Evolutionary conservation across 35 echinoderm and acorn worm species (phyloP).

Genomic region (Ptychodera flava): DNA sequence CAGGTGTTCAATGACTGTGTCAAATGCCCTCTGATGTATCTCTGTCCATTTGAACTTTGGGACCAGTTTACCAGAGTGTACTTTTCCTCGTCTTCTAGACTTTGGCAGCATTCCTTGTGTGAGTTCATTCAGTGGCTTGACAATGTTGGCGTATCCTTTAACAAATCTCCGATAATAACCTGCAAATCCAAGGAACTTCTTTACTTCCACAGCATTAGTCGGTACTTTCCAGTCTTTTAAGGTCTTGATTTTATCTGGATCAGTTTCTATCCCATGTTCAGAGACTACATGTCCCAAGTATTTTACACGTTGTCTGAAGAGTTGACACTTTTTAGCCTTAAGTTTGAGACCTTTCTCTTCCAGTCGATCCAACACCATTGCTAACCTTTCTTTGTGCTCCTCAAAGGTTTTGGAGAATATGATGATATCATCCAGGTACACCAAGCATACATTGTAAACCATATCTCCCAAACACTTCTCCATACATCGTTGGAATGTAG

Average conservation of each 20-base stretch:
- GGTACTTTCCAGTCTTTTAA: conserved; percentile 25
- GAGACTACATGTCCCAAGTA: background rate
- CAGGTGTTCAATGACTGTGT: conserved; percentile 2
- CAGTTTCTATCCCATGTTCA: background rate
- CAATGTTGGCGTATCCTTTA: conserved; percentile 24
- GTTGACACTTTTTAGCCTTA: too few relatives aligned
- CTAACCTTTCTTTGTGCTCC: background rate
- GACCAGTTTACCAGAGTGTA: too few relatives aligned
- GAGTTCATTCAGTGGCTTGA: conserved; percentile 16
- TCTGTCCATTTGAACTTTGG: conserved; percentile 8
- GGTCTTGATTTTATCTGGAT: conserved; percentile 5
- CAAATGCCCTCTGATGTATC: conserved; percentile 11
- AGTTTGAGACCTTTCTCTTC: conserved; percentile 11
- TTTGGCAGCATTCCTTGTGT: too few relatives aligned
- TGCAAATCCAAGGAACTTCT: conserved; percentile 29
- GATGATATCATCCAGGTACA: too few relatives aligned
- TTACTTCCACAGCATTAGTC: conserved; percentile 16
- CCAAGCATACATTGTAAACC: too few relatives aligned
- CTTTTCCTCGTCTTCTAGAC: too few relatives aligned
- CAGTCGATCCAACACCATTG: background rate
- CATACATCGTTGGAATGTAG: conserved; percentile 53
- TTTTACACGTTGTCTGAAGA: background rate
- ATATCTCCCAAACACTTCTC: too few relatives aligned
- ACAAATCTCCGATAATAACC: conserved; percentile 42
- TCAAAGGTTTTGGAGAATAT: background rate